These are phyloP conservation scores for Sciurus vulgaris DNA, from an alignment of 2,797 vertebrate genomes.

Conservation along the genomic window DNA sequence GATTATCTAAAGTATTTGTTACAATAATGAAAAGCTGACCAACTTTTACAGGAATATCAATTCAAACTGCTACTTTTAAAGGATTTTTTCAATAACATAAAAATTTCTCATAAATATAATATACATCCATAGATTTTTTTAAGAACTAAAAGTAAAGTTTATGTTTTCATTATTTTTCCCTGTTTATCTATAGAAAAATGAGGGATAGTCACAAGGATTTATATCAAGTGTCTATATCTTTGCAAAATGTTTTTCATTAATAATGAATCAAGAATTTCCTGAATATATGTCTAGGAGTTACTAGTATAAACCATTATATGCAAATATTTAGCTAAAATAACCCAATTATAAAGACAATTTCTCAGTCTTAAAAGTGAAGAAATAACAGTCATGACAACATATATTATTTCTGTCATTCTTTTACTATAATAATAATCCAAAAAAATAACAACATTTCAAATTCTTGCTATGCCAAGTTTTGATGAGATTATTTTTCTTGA, in stretches of 20 bases:
- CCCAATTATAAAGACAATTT: constrained; percentile 58
- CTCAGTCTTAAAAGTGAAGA: constrained; percentile 42
- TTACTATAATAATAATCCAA: constrained; percentile 47
- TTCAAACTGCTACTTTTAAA: neutral
- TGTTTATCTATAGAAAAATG: neutral
- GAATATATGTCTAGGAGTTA: constrained; percentile 40
- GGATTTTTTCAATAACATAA: neutral
- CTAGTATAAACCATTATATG: constrained; percentile 18
- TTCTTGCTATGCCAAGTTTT: constrained; percentile 47
- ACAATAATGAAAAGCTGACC: neutral
- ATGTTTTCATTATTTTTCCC: neutral
- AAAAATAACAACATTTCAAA: constrained; percentile 46
- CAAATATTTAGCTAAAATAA: constrained; percentile 67
- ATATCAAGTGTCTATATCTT: neutral
- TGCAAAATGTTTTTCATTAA: constrained; percentile 51
- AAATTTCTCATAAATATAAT: neutral
- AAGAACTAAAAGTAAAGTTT: neutral
- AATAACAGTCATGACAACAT: constrained; percentile 21
- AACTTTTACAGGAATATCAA: neutral
- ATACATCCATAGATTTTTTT: neutral
- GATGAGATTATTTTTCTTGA: constrained; percentile 57
- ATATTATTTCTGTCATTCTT: constrained; percentile 60
- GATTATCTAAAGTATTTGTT: neutral
- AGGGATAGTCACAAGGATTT: neutral
- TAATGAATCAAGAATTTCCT: constrained; percentile 1